Percentiles rank a stretch among this genome's conserved stretches.
Conservation (phyloP, 2,113 vertebrate species). For the Hystrix cristata region DNA sequence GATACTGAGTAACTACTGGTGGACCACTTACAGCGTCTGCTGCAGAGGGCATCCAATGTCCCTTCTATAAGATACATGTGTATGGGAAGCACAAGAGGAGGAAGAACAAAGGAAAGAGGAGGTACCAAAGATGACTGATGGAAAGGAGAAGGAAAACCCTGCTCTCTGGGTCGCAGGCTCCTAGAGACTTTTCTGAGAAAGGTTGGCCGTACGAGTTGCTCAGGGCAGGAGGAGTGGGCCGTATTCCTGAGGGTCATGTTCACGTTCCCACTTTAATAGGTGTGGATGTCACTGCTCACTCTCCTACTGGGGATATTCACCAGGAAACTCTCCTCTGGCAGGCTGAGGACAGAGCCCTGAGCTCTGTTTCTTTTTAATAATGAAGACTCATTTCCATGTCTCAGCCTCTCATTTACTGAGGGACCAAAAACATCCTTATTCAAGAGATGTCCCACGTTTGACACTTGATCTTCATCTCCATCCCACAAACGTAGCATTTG, state of each 20-base stretch:
- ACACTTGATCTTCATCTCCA: neutral
- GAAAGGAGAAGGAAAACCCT: neutral
- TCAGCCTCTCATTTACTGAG: neutral
- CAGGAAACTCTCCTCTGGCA: neutral
- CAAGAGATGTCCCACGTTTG: rapidly evolving
- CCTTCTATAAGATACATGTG: neutral
- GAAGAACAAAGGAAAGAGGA: neutral
- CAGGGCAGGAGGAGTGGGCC: neutral
- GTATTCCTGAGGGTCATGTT: neutral
- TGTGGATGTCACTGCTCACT: neutral
- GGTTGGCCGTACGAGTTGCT: neutral
- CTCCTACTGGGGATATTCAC: neutral
- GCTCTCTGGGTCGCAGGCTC: neutral
- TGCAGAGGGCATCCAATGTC: neutral
- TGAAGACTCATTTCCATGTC: neutral
- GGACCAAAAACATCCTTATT: neutral
- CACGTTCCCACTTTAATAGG: neutral
- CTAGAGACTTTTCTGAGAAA: neutral
- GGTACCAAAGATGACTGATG: neutral
- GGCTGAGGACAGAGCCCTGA: neutral
- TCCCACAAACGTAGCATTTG: neutral
- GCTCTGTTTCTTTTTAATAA: neutral
- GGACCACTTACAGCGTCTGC: neutral
- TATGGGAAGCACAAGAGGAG: neutral
- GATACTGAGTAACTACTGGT: neutral